phyloP scores from a whole-genome alignment of 2,888 invertebrate species.

The Thereva nobilitata region DNA sequence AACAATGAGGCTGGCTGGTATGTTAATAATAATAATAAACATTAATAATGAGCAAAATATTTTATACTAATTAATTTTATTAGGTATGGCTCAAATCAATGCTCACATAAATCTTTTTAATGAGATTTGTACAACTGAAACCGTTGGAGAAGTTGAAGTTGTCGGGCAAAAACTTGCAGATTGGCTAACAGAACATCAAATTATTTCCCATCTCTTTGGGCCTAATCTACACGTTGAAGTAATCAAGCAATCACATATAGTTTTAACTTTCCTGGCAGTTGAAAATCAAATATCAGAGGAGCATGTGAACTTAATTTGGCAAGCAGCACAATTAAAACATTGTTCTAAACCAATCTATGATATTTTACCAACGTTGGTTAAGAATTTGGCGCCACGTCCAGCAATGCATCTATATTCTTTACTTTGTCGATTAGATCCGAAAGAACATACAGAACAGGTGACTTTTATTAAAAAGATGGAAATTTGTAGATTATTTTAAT shows the following conservation, averaged over 20 bases:
- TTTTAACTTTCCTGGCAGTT: conserved; percentile 89
- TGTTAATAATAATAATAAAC: conserved; percentile 29
- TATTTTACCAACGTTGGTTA: conserved; percentile 84
- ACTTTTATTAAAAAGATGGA: conserved; percentile 57
- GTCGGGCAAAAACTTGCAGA: conserved; percentile 83
- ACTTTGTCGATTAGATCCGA: conserved; percentile 84
- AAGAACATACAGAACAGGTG: conserved; percentile 90
- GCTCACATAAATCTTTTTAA: conserved; percentile 90
- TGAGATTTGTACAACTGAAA: conserved; percentile 87
- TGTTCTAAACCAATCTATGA: conserved; percentile 94
- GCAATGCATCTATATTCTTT: conserved; percentile 86
- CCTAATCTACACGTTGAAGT: conserved; percentile 95
- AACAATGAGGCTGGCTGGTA: conserved; percentile 88
- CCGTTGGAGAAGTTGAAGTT: conserved; percentile 81
- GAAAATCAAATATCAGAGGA: conserved; percentile 88
- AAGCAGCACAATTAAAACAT: conserved; percentile 92
- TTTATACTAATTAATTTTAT: conserved; percentile 1
- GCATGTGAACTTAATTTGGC: conserved; percentile 92
- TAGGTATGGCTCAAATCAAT: conserved; percentile 85
- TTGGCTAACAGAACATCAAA: conserved; percentile 87
- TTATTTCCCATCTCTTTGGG: conserved; percentile 94
- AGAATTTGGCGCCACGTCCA: conserved; percentile 85
- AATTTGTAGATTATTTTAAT: background rate
- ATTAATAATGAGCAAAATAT: background rate
- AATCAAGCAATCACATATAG: conserved; percentile 93